Evolutionary conservation across 2,888 invertebrate species (phyloP), one percentile per base, ranked within the genome.

Genomic region (Melieria picta): DNA sequence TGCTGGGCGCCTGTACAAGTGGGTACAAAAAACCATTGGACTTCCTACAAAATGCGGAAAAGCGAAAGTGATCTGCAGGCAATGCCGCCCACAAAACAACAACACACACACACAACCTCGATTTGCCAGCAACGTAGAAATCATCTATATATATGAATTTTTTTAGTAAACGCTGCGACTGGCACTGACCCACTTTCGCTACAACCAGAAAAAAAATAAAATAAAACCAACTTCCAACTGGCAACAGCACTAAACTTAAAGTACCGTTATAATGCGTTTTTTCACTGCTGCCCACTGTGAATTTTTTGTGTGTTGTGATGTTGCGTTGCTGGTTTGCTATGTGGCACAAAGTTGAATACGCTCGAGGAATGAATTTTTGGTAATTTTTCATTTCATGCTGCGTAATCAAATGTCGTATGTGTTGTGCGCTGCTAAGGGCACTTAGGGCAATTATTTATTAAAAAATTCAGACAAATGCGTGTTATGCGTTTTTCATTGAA

Each of bases 11-110:
- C 85, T 80, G 79, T 76, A 80, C 77, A 76, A 80, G 79, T 82
- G 83, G 82, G 82, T 82, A 84, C 81, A 81, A 83, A 84, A 80
- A 81, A 82, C 82, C 83, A 78, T 71, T 69, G 67, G 71, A 74
- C 76, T 77, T 77, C 77, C 77, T 77, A 73, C 46, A 73, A 74
- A 75, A 73, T 76, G 77, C 78, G 71, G 73, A 77, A 78, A 79
- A 77, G 56, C 77, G 74, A 77, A 77, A 77, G 77, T 76, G 74
- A 75, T 72, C 30, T 30, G 30, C 30, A 30, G 30, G 30, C 30
- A 30, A 30, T 30, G 30, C 30, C 30, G 30, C 30, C 30, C 30
- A 30, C 30, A 30, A 30, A 30, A 30, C 2, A 30, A 30, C 30
- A 30, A 30, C 30, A 30, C 30, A 30, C 30, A 30, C 30, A 30